Evolutionary conservation across 1,140 invertebrate species (phyloP).

Genomic region (Bombus vancouverensis): DNA sequence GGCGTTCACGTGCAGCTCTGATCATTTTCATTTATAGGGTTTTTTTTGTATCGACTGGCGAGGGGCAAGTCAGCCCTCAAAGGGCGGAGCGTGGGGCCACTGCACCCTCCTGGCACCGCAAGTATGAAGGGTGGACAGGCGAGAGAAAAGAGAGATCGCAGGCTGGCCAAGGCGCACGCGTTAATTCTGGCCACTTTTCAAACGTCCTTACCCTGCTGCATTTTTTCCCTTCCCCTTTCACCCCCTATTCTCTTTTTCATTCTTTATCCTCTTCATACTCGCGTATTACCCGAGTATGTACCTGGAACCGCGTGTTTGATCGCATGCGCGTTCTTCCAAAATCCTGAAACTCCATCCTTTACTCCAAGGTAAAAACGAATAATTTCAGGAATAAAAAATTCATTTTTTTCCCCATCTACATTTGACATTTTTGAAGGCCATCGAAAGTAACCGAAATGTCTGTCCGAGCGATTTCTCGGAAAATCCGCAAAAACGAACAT

Average conservation of each 20-base stretch:
- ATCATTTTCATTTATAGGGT: conserved; percentile 73
- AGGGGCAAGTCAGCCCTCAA: conserved; percentile 46
- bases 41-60: conserved; percentile 66
- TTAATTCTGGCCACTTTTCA: conserved; percentile 80
- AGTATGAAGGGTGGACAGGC: conserved; percentile 18
- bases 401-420: not conserved
- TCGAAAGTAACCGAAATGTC: not conserved
- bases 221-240: conserved; percentile 62
- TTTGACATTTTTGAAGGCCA: not conserved
- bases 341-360: too few species aligned
- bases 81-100: conserved; percentile 50
- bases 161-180: conserved; percentile 68
- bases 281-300: too few species aligned
- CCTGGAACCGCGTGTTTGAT: not conserved
- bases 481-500: conserved; percentile 16
- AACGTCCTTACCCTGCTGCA: conserved; percentile 66
- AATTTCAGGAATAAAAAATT: not conserved
- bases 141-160: conserved; percentile 27
- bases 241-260: conserved; percentile 50
- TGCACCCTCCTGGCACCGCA: conserved; percentile 46
- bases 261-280: not conserved
- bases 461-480: not conserved
- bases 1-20: not conserved
- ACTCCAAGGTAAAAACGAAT: too few species aligned
- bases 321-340: not conserved